These are phyloP conservation scores for Progne subis DNA, from an alignment of 2,113 vertebrate species.

Conservation along the genomic window DNA sequence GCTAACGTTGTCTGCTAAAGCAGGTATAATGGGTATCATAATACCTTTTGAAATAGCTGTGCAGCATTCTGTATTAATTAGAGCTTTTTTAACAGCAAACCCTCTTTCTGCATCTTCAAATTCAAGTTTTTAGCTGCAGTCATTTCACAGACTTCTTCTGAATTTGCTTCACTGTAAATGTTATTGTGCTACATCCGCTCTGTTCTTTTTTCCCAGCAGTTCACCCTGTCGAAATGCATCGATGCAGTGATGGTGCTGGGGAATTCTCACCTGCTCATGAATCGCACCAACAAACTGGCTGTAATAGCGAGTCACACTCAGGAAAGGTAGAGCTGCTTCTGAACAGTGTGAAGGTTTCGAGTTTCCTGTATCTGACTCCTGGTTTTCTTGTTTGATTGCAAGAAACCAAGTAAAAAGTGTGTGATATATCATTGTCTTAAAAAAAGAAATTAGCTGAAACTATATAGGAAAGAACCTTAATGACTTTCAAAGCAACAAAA, in stretches of 20 bases:
- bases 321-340: conserved; percentile 81
- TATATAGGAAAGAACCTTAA: neutral
- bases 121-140: neutral
- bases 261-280: conserved; percentile 91
- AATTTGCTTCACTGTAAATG: neutral
- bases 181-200: neutral
- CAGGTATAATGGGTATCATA: accelerated
- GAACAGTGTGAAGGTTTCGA: accelerated
- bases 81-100: neutral
- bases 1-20: accelerated
- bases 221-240: conserved; percentile 91
- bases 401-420: neutral
- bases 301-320: conserved; percentile 93
- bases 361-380: accelerated
- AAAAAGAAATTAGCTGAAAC: neutral
- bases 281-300: conserved; percentile 87
- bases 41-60: neutral
- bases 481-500: neutral
- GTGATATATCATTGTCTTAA: accelerated
- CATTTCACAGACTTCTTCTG: neutral
- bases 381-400: neutral
- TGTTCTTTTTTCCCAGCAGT: conserved; percentile 63
- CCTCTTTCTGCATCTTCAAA: neutral
- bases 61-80: accelerated
- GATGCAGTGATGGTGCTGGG: conserved; percentile 93